Conservation (phyloP, 2,113 vertebrate genomes). For the Gallinago media region DNA sequence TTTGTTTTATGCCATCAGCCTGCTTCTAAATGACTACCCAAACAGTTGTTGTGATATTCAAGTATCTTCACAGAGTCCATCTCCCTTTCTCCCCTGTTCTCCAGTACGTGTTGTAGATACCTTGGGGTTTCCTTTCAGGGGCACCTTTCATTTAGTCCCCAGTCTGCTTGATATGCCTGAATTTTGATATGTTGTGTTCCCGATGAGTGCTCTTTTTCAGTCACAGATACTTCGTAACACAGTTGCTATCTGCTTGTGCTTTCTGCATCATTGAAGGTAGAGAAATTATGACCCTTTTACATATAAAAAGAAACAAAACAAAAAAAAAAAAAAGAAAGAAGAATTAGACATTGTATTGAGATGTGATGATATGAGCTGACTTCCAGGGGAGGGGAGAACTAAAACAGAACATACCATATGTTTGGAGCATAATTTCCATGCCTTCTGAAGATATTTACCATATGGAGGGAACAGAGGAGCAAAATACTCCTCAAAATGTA, state of each 20-base stretch:
- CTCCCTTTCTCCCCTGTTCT: not conserved
- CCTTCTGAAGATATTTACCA: not conserved
- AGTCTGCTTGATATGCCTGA: not conserved
- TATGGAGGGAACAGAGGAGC: not conserved
- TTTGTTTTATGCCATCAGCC: not conserved
- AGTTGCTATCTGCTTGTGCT: not conserved
- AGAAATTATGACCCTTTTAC: not conserved
- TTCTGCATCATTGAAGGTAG: not conserved
- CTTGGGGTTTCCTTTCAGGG: not conserved
- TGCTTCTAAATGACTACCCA: not conserved
- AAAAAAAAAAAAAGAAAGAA: not conserved
- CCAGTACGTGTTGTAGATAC: rapidly evolving
- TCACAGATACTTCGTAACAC: not conserved
- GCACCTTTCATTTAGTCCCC: not conserved
- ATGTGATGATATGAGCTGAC: not conserved
- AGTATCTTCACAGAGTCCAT: not conserved
- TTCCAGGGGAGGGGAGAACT: not conserved
- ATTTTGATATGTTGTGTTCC: not conserved
- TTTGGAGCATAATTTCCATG: not conserved
- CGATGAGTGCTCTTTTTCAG: not conserved
- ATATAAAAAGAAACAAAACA: not conserved
- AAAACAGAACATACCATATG: not conserved
- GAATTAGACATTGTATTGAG: not conserved
- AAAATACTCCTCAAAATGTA: not conserved
- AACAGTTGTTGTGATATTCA: rapidly evolving